phyloP scores from a whole-genome alignment of 2,113 vertebrate species.

The Anguilla rostrata region DNA sequence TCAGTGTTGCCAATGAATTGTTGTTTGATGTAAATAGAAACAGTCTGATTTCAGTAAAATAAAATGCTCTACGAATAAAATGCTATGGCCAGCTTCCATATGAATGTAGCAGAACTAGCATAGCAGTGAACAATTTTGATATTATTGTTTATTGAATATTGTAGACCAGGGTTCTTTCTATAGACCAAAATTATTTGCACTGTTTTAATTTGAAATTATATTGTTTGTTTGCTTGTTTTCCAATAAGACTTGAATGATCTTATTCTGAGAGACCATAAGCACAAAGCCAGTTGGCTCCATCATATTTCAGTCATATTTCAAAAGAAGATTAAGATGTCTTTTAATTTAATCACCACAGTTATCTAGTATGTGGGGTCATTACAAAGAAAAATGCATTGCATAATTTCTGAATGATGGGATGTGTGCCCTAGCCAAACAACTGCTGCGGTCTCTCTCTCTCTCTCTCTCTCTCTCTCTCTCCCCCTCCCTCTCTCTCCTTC shows the following conservation, averaged over 20 bases:
- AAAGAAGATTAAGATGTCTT: conserved; percentile 14
- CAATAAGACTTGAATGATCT: no score
- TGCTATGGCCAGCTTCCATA: conserved; percentile 47
- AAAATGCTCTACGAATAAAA: conserved; percentile 34
- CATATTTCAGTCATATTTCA: not conserved
- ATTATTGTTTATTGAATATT: no score
- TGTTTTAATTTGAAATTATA: no score
- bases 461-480: conserved; percentile 59
- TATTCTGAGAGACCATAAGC: no score
- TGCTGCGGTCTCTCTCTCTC: conserved; percentile 73
- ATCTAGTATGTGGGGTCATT: conserved; percentile 74
- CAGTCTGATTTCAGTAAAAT: conserved; percentile 32
- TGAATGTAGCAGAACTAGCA: conserved; percentile 35
- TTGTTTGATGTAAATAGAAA: conserved; percentile 59
- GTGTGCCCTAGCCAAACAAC: conserved; percentile 75
- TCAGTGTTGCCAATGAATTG: conserved; percentile 65
- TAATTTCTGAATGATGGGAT: conserved; percentile 63
- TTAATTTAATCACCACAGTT: conserved; percentile 31
- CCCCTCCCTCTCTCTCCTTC: conserved; percentile 62
- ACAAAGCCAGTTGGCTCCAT: not conserved
- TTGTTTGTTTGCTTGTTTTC: no score
- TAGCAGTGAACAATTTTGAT: no score
- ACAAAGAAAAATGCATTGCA: conserved; percentile 72
- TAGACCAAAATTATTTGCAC: no score
- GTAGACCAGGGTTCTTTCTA: no score